phyloP scores from a whole-genome alignment of 2,888 invertebrate species.

The Tryphoninae sp. region DNA sequence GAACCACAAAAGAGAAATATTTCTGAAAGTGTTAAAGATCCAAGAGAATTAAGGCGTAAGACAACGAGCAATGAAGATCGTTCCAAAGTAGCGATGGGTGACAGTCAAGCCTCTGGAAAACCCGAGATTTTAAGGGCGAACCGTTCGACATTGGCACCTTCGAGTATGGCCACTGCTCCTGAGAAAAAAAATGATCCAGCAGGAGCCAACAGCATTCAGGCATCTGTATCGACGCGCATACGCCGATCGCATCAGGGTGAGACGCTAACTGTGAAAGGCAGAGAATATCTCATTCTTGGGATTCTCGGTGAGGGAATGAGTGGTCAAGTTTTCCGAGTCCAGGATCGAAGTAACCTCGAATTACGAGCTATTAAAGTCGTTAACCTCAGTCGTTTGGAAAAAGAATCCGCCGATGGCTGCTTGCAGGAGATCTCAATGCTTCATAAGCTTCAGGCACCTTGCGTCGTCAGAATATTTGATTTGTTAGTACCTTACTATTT shows the following conservation, averaged over 20 bases:
- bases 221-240: conserved; percentile 65
- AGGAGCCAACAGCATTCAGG: conserved; percentile 67
- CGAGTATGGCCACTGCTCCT: not conserved
- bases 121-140: not conserved
- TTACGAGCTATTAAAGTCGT: conserved; percentile 93
- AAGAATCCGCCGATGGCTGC: conserved; percentile 88
- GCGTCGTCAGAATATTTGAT: conserved; percentile 92
- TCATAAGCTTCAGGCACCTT: conserved; percentile 90
- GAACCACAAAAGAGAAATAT: conserved; percentile 12
- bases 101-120: conserved; percentile 8
- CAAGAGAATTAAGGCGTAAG: not conserved
- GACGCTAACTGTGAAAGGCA: conserved; percentile 86
- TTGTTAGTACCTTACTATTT: conserved; percentile 86
- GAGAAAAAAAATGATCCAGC: conserved; percentile 55
- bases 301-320: conserved; percentile 95
- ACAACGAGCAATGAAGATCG: conserved; percentile 19
- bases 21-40: conserved; percentile 3
- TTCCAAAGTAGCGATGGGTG: not conserved
- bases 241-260: conserved; percentile 74
- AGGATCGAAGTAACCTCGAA: conserved; percentile 83
- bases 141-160: conserved; percentile 20
- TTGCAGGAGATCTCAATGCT: conserved; percentile 94
- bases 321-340: conserved; percentile 89
- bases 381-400: conserved; percentile 87
- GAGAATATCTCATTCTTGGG: conserved; percentile 88